Evolutionary conservation across 2,797 vertebrate species (phyloP).

Genomic region (Smutsia gigantea): DNA sequence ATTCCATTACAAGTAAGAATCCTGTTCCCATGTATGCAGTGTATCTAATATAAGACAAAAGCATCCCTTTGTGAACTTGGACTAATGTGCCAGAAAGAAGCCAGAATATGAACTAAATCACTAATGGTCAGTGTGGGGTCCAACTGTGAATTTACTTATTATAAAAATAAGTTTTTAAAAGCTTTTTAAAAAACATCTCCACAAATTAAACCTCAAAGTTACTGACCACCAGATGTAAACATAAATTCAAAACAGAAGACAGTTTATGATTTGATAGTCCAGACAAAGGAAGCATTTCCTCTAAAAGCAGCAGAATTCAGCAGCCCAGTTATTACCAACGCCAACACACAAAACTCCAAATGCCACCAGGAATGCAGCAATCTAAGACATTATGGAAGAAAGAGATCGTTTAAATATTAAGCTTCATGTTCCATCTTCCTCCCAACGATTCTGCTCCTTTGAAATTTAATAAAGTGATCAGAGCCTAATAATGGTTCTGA

Average conservation of each 20-base stretch:
- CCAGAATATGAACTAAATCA: neutral
- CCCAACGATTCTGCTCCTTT: neutral
- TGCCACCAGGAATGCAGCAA: neutral
- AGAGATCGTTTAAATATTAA: neutral
- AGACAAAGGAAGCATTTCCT: neutral
- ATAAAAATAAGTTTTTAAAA: slow-evolving; percentile 32
- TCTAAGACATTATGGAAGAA: neutral
- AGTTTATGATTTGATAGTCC: neutral
- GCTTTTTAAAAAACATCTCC: neutral
- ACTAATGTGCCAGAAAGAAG: slow-evolving; percentile 20
- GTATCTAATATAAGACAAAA: slow-evolving; percentile 33
- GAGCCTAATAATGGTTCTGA: neutral
- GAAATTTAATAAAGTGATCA: slow-evolving; percentile 7
- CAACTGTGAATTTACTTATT: slow-evolving; percentile 25
- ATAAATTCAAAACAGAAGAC: slow-evolving; percentile 27
- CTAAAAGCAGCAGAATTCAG: slow-evolving; percentile 34
- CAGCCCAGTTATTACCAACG: neutral
- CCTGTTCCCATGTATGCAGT: neutral
- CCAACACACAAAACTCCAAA: neutral
- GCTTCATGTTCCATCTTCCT: neutral
- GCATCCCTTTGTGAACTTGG: neutral
- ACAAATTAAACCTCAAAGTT: slow-evolving; percentile 41
- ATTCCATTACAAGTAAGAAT: slow-evolving; percentile 12
- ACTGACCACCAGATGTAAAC: slow-evolving; percentile 5
- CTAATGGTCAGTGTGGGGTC: neutral